Evolutionary conservation across 2,797 vertebrate species (phyloP).

Genomic region (Pangasius djambal): DNA sequence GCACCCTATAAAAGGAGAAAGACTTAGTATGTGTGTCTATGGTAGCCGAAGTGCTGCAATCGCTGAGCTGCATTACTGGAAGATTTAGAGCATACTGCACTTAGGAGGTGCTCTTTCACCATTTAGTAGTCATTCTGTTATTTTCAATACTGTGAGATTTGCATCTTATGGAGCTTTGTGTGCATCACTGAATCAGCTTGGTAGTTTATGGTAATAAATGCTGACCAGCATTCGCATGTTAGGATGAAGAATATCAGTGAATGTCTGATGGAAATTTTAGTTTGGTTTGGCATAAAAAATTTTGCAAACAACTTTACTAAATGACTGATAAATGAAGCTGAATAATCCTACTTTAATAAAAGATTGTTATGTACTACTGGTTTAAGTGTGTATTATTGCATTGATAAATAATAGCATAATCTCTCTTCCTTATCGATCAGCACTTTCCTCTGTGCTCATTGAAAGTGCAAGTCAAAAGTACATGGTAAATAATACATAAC

Average conservation of each 20-base stretch:
- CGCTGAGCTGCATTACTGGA: neutral
- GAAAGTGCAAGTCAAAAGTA: neutral
- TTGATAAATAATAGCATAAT: constrained; percentile 1
- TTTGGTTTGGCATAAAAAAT: neutral
- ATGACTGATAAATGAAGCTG: neutral
- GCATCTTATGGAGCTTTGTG: neutral
- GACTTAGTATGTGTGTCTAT: no score
- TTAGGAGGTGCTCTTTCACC: neutral
- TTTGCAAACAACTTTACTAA: neutral
- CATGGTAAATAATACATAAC: neutral
- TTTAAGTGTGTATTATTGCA: constrained; percentile 3
- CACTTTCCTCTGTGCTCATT: neutral
- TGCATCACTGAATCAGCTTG: neutral
- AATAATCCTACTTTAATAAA: neutral
- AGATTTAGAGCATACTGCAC: neutral
- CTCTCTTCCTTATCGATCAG: neutral
- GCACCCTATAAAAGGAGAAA: neutral
- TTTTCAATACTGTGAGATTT: neutral
- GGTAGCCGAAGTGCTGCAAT: no score
- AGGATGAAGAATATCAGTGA: neutral
- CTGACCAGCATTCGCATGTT: neutral
- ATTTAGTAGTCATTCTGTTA: neutral
- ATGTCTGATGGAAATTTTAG: neutral
- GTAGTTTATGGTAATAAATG: neutral
- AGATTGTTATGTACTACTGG: neutral